Base-by-base conservation (phyloP, 2,797 vertebrate genomes). In the Sebastes matsubarae region DNA sequence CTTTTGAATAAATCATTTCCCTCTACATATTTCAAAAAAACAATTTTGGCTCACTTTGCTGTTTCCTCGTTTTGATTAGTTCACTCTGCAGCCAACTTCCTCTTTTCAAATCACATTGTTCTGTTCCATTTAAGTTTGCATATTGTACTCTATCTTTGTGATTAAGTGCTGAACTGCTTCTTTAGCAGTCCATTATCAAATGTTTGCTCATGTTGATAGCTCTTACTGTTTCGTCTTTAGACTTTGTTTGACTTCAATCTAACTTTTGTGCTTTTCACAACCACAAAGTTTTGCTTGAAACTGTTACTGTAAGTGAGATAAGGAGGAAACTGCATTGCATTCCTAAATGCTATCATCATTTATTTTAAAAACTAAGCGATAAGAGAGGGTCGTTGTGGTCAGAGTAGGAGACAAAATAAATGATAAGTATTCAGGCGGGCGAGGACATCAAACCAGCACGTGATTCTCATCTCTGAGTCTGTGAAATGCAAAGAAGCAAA, bases 281-380 rank as follows among this genome's bases (percentile, higher is more conserved):
- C 6, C 34, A 38, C 25, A 65, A 29, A 73, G 22, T 16, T 60
- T 68, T 2, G 8, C 13, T 24, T 22, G 1, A 8, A 69, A 52
- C 52, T 38, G 57, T 72, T 52, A 38, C 50, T 38, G 25, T 50
- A 13, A 61, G 42, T n/a, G 7, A 68, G 84, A 79, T 81, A 85
- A 71, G 59, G 42, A 36, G 46, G 9, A 2, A 14, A 46, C 57
- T 16, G 25, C 18, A 2, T 6, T 10, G 38, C 72, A 29, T 72
- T 76, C 60, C 59, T 6, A 2, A 14, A 18, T 29, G 64, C 67
- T 73, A 79, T 80, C 82, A 58, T 8, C 13, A 50, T 50, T 80
- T 8, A 67, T 78, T 87, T 77, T 2, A 52, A 64, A 74, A 83
- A 42, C 24, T 2, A 24, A 36, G 24, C 61, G 89, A 90, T 89